Base-by-base conservation (phyloP, 1,140 invertebrate species). In the Lerema accius region DNA sequence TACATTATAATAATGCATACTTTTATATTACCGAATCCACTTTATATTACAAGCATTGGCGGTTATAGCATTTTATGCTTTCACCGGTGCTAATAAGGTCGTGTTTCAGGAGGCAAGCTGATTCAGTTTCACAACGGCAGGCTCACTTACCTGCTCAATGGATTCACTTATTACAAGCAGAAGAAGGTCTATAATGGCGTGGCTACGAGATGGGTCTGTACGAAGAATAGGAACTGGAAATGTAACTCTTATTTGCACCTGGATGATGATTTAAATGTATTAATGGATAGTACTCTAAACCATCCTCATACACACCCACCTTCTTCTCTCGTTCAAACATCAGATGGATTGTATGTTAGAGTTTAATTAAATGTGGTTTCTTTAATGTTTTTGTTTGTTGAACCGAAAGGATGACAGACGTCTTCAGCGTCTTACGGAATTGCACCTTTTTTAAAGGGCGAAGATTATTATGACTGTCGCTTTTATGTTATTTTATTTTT, bases 71-170 rank as follows among this genome's bases (percentile, higher is more conserved):
- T n/a, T n/a, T n/a, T n/a, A n/a, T n/a, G n/a, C n/a, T 37, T 37
- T 37, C 35, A n/a, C 2, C n/a, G 1, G 2, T 37, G n/a, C 35
- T 37, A 37, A 37, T 37, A 3, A 11, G 3, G 2, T 39, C 39
- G 13, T 16, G 13, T 56, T 56, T 14, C 40, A 45, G 26, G 7
- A 14, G 51, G 51, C 10, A 55, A 42, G 23, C 13, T 55, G 23
- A 55, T 55, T 40, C 37, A 55, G 13, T 55, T 55, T n/a, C 51
- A 55, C 51, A 55, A 55, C 39, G 51, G 51, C n/a, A 55, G 28
- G 14, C n/a, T 55, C 11, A 10, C 39, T 0, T 55, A 42, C 13
- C 39, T 43, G 9, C 51, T 19, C 17, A 13, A 19, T 3, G 51
- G 39, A 11, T 43, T 43, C n/a, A 28, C 39, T 10, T 55, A 55